Evolutionary conservation across 2,888 invertebrate species (phyloP), one percentile per base, ranked within the genome.

Genomic region (Conchocele bisecta): DNA sequence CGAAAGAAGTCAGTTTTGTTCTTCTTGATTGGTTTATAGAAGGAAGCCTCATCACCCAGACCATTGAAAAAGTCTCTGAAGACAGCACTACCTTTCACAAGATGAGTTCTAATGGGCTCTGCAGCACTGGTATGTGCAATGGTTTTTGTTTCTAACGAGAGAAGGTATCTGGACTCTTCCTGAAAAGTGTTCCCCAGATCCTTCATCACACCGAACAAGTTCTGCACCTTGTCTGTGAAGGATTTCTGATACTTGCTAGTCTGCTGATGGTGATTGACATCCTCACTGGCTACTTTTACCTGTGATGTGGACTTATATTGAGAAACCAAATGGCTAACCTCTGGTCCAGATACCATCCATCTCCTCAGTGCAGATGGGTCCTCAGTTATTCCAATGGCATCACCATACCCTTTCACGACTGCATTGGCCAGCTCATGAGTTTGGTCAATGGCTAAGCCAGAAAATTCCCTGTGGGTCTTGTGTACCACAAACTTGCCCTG

Each of bases 381-480:
- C 46, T 83, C 83, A 29, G 75, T 79, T 31, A 84, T 2, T 3
- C 83, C 81, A 44, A 84, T 57, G 4, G 75, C 82, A 26, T 75
- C 75, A 15, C 80, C 79, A 44, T 86, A 77, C 37, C 65, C 81
- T 67, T 83, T 86, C 41, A 82, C 70, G 28, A 79, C 31, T 31
- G 61, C 77, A 74, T 83, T 84, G 42, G 41, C 60, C 35, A 86
- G 83, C 46, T 86, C 81, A 56, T 85, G 81, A 9, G 82, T 75
- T 54, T 79, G 82, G 54, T 82, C 72, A 35, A 79, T 75, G n/a
- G 83, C 75, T 46, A 81, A 64, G 37, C 64, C 56, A 17, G 79
- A 81, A 46, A 74, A 82, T n/a, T 51, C 42, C 20, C 58, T 29
- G 9, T 39, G 51, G 13, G 79, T 69, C 44, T 86, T 85, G 46